Base-by-base conservation (phyloP, 2,888 invertebrate species). In the Thecocarcelia acutangulata region DNA sequence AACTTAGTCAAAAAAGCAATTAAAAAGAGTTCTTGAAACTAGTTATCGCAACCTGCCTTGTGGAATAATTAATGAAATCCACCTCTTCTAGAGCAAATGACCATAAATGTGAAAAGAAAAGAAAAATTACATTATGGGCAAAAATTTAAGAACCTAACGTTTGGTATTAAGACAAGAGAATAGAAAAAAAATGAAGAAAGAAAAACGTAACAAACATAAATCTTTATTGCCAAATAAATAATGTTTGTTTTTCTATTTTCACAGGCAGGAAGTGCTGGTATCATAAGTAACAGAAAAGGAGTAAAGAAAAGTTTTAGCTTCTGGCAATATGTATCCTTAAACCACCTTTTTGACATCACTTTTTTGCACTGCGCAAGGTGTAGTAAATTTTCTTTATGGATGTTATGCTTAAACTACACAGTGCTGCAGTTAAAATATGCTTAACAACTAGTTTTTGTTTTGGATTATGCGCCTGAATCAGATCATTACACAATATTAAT, bases 181-280 rank as follows among this genome's bases (percentile, higher is more conserved):
- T 3, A 2, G 5, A 24, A 24, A 24, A 42, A 15, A 21, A 48
- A 19, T 13, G 9, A 42, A 58, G 3, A 59, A 59, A 37, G 44
- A 52, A 59, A 48, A 66, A 59, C 11, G 28, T 46, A 70, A 66
- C 56, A 69, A 73, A 13, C 69, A 82, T 82, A 82, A 82, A 82
- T 82, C 81, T 82, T 78, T 63, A 82, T 77, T 69, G 81, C 63
- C 81, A 78, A 78, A 82, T 82, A 82, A 82, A 82, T 78, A 82
- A 78, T 82, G 78, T 73, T 76, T 82, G 75, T 76, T 59, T 76
- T 80, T 54, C 59, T 42, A 12, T 52, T 28, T 37, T 61, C 40
- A 58, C 17, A 21, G 24, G 54, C 63, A 52, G 61, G 68, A 56
- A 48, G 58, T 76, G 33, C 42, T 21, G n/a, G 58, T 52, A 75